phyloP scores from a whole-genome alignment of 92 coral and sea anemone genomes.

The Hydrozoanthus gracilis region DNA sequence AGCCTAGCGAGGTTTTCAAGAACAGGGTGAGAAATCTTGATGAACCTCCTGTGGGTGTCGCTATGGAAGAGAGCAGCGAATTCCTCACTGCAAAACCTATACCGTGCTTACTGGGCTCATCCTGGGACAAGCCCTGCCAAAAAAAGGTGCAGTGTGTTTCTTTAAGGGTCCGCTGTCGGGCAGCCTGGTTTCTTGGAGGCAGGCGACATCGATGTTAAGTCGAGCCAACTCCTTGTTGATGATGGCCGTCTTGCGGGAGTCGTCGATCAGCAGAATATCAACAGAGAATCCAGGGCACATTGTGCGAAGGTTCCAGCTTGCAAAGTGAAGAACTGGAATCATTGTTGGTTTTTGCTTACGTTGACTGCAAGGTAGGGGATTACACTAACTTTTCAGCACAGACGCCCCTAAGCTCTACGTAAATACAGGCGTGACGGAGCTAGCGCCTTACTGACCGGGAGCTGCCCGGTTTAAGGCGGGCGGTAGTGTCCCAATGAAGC shows the following conservation, averaged over 20 bases:
- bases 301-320: not conserved
- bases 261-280: not conserved
- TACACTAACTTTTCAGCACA: not conserved
- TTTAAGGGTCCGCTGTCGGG: not conserved
- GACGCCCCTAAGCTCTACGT: not conserved
- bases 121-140: too few relatives aligned
- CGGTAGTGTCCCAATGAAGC: not conserved
- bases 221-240: not conserved
- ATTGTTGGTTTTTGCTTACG: not conserved
- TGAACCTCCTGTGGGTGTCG: not conserved
- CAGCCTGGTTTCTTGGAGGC: not conserved
- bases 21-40: not conserved
- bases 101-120: constrained; percentile 10
- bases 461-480: not conserved
- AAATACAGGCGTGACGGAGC: not conserved
- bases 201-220: not conserved
- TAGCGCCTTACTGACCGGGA: too few relatives aligned
- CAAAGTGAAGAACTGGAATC: not conserved
- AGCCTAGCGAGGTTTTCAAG: not conserved
- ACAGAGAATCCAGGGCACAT: not conserved
- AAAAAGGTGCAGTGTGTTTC: too few relatives aligned
- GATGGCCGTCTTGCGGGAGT: not conserved
- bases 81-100: too few relatives aligned
- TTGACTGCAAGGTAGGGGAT: not conserved
- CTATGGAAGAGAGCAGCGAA: not conserved